A percentile compares a stretch with the other conserved stretches of the same genome.
These are phyloP conservation scores for Patiria miniata DNA, from an alignment of 35 echinoderm and acorn worm species.

Conservation along the genomic window DNA sequence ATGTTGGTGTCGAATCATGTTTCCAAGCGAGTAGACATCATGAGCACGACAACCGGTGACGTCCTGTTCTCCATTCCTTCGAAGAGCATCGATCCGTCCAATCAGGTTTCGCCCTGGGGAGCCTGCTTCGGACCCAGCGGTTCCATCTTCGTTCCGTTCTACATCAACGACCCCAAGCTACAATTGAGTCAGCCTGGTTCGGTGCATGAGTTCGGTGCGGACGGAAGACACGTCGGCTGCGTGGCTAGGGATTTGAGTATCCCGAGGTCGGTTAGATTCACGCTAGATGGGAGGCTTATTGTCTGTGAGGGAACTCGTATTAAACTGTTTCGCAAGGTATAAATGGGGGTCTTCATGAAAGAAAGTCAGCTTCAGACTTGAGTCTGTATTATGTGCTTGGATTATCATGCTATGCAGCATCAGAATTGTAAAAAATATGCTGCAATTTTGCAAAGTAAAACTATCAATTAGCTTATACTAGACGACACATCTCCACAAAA, in stretches of 20 bases:
- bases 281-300: neutral
- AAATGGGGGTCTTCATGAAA: too few relatives aligned
- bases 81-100: slow-evolving; percentile 1
- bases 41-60: neutral
- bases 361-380: too few relatives aligned
- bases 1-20: neutral
- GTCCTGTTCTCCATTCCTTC: neutral
- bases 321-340: neutral
- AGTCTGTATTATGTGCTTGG: too few relatives aligned
- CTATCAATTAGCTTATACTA: too few relatives aligned
- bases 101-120: neutral
- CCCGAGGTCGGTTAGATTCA: neutral
- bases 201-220: neutral
- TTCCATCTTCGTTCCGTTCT: slow-evolving; percentile 21
- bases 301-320: neutral
- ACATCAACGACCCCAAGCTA: neutral
- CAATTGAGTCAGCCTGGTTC: neutral
- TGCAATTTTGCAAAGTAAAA: too few relatives aligned
- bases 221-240: neutral
- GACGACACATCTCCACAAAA: too few relatives aligned
- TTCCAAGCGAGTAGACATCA: neutral
- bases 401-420: too few relatives aligned
- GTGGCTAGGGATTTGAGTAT: neutral
- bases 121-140: neutral
- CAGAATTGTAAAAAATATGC: too few relatives aligned